phyloP scores from a whole-genome alignment of 1,140 invertebrate species.

The Phymastichus coffea region DNA sequence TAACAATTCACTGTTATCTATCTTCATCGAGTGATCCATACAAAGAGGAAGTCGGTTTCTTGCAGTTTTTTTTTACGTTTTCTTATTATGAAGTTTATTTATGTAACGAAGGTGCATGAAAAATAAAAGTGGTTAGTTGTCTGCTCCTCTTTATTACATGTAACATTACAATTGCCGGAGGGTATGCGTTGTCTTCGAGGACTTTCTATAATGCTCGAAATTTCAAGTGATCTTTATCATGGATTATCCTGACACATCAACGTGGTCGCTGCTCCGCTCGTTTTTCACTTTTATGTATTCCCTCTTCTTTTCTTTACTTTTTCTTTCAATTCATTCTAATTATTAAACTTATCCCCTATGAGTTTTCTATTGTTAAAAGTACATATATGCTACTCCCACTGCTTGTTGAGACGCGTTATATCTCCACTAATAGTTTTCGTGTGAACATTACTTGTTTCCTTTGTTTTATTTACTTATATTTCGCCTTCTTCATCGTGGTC shows the following conservation, averaged over 20 bases:
- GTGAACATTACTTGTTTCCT: slow-evolving; percentile 14
- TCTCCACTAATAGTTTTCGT: slow-evolving; percentile 19
- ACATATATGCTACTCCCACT: slow-evolving; percentile 39
- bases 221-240: slow-evolving; percentile 40
- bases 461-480: slow-evolving; percentile 35
- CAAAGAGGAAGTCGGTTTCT: slow-evolving; percentile 32
- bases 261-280: slow-evolving; percentile 43
- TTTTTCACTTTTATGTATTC: slow-evolving; percentile 38
- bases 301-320: slow-evolving; percentile 19
- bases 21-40: slow-evolving; percentile 25
- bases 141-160: slow-evolving; percentile 23
- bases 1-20: slow-evolving; percentile 12
- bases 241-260: slow-evolving; percentile 48
- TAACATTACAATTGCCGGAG: slow-evolving; percentile 33
- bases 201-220: slow-evolving; percentile 45
- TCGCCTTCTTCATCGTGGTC: slow-evolving; percentile 17
- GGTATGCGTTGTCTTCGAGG: slow-evolving; percentile 41
- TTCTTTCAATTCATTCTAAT: slow-evolving; percentile 31
- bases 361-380: slow-evolving; percentile 35
- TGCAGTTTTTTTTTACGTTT: slow-evolving; percentile 11
- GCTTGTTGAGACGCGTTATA: slow-evolving; percentile 34
- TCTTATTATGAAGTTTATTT: slow-evolving; percentile 16
- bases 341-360: slow-evolving; percentile 35
- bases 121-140: slow-evolving; percentile 29
- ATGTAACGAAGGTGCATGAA: slow-evolving; percentile 28